Evolutionary conservation across 1,140 invertebrate genomes (phyloP).

Genomic region (Triops longicaudatus): DNA sequence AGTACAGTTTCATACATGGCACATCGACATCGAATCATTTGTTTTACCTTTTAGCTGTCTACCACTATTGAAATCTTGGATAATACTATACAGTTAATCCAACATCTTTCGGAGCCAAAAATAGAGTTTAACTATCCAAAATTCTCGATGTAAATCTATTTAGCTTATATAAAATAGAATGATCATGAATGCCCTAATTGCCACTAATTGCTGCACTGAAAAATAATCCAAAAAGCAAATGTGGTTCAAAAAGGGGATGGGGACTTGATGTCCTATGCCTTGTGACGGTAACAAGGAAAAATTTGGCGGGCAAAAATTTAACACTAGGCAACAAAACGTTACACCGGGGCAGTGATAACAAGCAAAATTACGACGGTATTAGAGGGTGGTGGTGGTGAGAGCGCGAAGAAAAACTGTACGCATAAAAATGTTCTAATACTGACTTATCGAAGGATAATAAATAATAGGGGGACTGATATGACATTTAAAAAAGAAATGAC

Average conservation of each 20-base stretch:
- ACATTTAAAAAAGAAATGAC: background rate
- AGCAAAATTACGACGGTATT: background rate
- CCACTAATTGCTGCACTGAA: background rate
- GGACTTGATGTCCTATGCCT: background rate
- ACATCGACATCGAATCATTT: background rate
- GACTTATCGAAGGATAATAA: conserved; percentile 1
- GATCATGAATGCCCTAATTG: background rate
- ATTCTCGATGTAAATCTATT: background rate
- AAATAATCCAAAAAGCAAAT: background rate
- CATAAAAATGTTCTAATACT: conserved; percentile 5
- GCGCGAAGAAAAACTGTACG: too few relatives aligned
- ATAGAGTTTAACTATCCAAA: background rate
- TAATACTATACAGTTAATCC: background rate
- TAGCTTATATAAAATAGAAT: background rate
- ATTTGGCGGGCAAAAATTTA: background rate
- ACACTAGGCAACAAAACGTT: background rate
- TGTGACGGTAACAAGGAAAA: background rate
- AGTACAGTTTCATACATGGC: conserved; percentile 6
- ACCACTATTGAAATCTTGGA: background rate
- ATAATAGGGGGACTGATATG: background rate
- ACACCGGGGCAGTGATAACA: background rate
- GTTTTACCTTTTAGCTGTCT: background rate
- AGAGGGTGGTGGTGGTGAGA: background rate
- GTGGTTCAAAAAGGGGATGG: background rate
- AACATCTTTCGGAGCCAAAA: background rate